Evolutionary conservation across 2,888 invertebrate species (phyloP).

Genomic region (Lithodes maja): DNA sequence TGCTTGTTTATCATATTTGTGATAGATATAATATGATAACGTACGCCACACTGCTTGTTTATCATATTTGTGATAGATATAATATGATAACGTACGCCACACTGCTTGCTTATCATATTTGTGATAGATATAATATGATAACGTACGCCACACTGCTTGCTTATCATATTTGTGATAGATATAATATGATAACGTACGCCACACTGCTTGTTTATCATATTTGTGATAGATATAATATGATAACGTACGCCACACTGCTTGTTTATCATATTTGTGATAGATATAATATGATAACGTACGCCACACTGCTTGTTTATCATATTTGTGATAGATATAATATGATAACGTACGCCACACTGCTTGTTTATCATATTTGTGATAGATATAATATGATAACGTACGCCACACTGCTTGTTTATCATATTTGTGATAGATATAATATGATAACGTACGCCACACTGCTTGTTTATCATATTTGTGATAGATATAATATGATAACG

Average conservation of each 20-base stretch:
- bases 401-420: not conserved
- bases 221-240: not conserved
- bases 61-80: not conserved
- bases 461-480: not conserved
- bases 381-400: not conserved
- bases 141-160: not conserved
- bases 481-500: not conserved
- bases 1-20: not conserved
- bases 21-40: not conserved
- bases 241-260: not conserved
- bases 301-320: not conserved
- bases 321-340: not conserved
- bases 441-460: not conserved
- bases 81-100: not conserved
- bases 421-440: not conserved
- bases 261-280: not conserved
- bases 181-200: not conserved
- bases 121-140: not conserved
- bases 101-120: not conserved
- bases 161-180: not conserved
- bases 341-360: not conserved
- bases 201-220: not conserved
- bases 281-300: not conserved
- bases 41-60: not conserved
- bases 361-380: not conserved